Percentiles rank a stretch among this genome's conserved stretches.
Conservation (phyloP, 2,888 invertebrate genomes). For the Luperina nickerlii region DNA sequence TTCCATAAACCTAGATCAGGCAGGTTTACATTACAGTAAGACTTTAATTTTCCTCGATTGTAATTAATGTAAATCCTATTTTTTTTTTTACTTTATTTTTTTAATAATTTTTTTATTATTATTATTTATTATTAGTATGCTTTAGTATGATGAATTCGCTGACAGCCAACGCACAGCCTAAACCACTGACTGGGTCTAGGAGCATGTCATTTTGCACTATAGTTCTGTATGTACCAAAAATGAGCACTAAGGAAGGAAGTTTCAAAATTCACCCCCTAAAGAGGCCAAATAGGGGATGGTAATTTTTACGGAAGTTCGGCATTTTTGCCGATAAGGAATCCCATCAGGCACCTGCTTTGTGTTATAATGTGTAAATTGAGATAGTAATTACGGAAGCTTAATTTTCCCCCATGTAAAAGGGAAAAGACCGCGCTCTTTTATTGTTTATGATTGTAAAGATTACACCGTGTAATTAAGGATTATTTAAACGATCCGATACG, state of each 20-base stretch:
- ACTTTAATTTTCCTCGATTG: too few relatives aligned
- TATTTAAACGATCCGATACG: conserved; percentile 10
- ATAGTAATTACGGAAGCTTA: neutral
- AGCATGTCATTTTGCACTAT: neutral
- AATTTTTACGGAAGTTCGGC: neutral
- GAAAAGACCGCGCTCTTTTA: neutral
- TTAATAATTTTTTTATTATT: too few relatives aligned
- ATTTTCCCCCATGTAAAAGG: neutral
- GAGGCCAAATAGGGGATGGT: neutral
- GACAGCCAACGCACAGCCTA: neutral
- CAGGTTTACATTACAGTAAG: too few relatives aligned
- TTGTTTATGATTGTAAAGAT: neutral
- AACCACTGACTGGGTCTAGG: neutral
- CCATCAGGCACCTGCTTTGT: neutral
- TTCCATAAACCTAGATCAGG: too few relatives aligned
- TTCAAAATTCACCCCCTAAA: neutral
- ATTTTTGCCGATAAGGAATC: neutral
- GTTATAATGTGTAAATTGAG: neutral
- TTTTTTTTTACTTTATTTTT: too few relatives aligned
- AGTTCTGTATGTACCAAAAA: neutral
- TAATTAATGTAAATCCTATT: too few relatives aligned
- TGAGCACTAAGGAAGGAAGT: neutral
- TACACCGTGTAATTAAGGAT: neutral
- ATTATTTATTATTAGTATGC: too few relatives aligned
- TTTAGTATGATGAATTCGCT: too few relatives aligned